These are phyloP conservation scores for Caranx melampygus DNA, from an alignment of 2,113 vertebrate genomes.

Conservation along the genomic window DNA sequence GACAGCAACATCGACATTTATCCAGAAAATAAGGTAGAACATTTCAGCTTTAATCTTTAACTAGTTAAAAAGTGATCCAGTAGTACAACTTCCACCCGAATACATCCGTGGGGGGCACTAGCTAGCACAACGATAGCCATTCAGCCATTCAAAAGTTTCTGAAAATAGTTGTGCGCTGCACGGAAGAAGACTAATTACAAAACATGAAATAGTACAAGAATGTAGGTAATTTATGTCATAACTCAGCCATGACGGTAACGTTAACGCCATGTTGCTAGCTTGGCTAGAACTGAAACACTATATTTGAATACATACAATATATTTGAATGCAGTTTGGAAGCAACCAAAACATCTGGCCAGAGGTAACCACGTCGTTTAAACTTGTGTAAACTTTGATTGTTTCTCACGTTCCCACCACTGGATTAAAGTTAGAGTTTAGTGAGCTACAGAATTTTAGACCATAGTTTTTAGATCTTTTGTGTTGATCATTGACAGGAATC, in stretches of 20 bases:
- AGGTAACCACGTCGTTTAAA: not conserved
- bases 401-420: not conserved
- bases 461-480: not conserved
- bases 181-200: not conserved
- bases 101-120: not conserved
- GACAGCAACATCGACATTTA: no score
- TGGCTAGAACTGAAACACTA: not conserved
- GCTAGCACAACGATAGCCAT: slow-evolving; percentile 27
- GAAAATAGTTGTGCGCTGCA: not conserved
- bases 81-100: not conserved
- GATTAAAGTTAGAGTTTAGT: not conserved
- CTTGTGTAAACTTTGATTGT: not conserved
- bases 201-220: no score
- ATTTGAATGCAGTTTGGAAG: not conserved
- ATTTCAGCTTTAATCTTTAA: not conserved
- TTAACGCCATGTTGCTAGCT: not conserved
- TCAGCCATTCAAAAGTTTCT: not conserved
- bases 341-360: rapidly evolving
- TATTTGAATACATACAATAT: not conserved
- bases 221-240: not conserved
- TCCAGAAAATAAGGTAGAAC: rapidly evolving
- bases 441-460: not conserved
- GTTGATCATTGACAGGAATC: not conserved
- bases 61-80: not conserved
- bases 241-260: no score